Conservation (phyloP, 2,888 invertebrate genomes). For the Lithophane ornitopus region DNA sequence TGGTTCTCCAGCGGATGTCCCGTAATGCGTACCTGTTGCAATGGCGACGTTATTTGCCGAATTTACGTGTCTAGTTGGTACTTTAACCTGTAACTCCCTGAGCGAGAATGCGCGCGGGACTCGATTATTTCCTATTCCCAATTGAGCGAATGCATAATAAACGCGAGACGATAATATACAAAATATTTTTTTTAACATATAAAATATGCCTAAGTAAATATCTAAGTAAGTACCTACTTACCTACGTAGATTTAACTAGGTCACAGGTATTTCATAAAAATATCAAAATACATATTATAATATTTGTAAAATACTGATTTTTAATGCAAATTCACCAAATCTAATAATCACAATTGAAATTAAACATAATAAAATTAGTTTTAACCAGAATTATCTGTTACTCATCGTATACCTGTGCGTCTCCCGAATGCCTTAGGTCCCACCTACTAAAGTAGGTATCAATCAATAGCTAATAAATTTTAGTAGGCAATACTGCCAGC, state of each 20-base stretch:
- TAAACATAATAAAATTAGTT: not conserved
- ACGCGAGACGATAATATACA: not conserved
- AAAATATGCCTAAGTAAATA: not conserved
- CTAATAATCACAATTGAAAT: not conserved
- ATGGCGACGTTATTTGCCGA: not conserved
- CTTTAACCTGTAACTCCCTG: too few relatives aligned
- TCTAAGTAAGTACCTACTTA: not conserved
- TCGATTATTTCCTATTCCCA: not conserved
- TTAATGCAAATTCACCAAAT: not conserved
- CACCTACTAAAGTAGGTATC: not conserved
- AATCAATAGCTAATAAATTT: not conserved
- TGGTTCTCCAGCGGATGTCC: too few relatives aligned
- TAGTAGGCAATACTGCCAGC: constrained; percentile 24
- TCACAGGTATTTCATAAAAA: not conserved
- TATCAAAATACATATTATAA: too few relatives aligned
- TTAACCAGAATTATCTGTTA: not conserved
- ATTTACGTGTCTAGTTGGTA: not conserved
- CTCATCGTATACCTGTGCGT: constrained; percentile 20
- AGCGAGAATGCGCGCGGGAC: too few relatives aligned
- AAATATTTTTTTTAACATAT: too few relatives aligned
- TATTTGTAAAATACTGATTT: not conserved
- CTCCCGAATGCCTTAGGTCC: not conserved
- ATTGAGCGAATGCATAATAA: constrained; percentile 12
- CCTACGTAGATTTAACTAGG: not conserved
- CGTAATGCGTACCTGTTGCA: not conserved